Base-by-base conservation (phyloP, 2,888 invertebrate species). In the Gastracanthus pulcherrimus region DNA sequence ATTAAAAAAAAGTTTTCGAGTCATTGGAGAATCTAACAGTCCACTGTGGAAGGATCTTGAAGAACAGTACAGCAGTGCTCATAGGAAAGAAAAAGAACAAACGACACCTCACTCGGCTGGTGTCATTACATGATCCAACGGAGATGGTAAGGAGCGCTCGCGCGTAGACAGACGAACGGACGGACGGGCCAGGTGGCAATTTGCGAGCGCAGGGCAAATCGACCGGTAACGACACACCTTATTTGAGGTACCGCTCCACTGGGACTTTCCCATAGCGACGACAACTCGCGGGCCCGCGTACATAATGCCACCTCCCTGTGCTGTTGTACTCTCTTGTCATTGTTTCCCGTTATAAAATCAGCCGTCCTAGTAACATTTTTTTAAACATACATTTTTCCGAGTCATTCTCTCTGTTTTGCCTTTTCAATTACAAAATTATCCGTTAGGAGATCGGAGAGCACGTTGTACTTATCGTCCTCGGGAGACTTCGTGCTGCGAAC, bases 261-360 rank as follows among this genome's bases (percentile, higher is more conserved):
- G 29, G 29, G 29, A 29, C 58, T 58, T 58, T 58, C 58, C 58
- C 58, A 58, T 58, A 7, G 26, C 13, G 1, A 13, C 4, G 58
- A 26, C 23, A 13, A 9, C 29, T 9, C 23, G 23, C 5, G 1
- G 26, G 9, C 58, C 26, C 23, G 58, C 58, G 29, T 13, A 19
- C 76, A 48, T 67, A 75, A 64, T 64, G 51, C 36, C 38, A 34
- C 41, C 36, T 51, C 3, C n/a, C n/a, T 26, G 31, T n/a, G 31
- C 11, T 11, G 7, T 7, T 26, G 19, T 38, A n/a, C n/a, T n/a
- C 51, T 19, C 70, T 71, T 64, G 64, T 78, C 71, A 71, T 72
- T 72, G 31, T 72, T 78, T 78, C 78, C 78, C 78, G 78, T 78
- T 78, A 78, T 19, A 48, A 45, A 69, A 31, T 38, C 78, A 36